These are phyloP conservation scores for Clinocottus analis DNA, from an alignment of 2,113 vertebrate species.

Conservation along the genomic window DNA sequence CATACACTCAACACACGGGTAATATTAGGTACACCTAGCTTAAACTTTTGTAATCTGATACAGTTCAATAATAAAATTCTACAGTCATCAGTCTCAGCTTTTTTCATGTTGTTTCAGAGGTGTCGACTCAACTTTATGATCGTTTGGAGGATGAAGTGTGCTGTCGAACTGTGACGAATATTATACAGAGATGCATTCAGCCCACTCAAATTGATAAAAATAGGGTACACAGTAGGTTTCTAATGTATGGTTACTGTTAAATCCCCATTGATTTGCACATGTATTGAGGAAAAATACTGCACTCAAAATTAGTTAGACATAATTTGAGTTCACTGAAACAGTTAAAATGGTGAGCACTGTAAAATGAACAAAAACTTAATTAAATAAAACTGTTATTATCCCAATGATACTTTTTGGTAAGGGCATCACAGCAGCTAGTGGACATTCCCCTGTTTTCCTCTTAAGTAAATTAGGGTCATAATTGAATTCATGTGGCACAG, in stretches of 20 bases:
- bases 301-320: not conserved
- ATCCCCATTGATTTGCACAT: not conserved
- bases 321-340: not conserved
- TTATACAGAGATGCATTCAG: not conserved
- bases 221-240: not conserved
- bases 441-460: not conserved
- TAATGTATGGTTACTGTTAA: not conserved
- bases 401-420: not conserved
- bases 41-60: too few relatives aligned
- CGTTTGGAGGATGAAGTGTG: not conserved
- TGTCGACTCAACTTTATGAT: not conserved
- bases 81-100: not conserved
- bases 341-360: not conserved
- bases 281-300: not conserved
- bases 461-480: constrained; percentile 15
- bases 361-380: not conserved
- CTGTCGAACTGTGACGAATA: not conserved
- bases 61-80: too few relatives aligned
- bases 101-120: not conserved
- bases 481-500: constrained; percentile 13
- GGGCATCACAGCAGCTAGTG: not conserved
- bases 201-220: not conserved
- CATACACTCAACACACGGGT: not conserved
- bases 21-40: not conserved
- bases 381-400: not conserved